Percentiles rank a stretch among this genome's conserved stretches.
phyloP scores from a whole-genome alignment of 2,797 vertebrate species.

The Argya squamiceps region DNA sequence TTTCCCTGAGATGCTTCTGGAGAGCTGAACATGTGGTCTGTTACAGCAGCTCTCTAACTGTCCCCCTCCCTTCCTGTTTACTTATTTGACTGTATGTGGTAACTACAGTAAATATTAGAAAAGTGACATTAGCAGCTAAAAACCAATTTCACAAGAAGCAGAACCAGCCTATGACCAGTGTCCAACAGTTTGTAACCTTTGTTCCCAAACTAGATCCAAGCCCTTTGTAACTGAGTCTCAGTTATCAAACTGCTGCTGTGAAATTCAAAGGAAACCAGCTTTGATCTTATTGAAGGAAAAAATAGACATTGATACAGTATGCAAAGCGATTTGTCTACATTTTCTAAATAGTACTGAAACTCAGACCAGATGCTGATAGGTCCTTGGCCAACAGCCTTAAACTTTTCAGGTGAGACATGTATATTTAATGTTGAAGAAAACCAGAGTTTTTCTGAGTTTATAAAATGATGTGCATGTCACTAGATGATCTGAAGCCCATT shows the following conservation, averaged over 20 bases:
- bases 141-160: neutral
- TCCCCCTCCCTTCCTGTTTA: slow-evolving; percentile 55
- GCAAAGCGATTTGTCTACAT: neutral
- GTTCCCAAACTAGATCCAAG: neutral
- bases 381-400: neutral
- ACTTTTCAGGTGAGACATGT: neutral
- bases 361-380: neutral
- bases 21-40: neutral
- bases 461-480: neutral
- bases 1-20: neutral
- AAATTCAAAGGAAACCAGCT: neutral
- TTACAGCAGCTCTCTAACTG: neutral
- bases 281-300: neutral
- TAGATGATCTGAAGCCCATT: neutral
- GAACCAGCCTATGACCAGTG: neutral
- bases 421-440: neutral
- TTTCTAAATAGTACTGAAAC: neutral
- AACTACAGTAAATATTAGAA: neutral
- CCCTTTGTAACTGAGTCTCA: neutral
- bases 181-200: neutral
- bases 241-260: neutral
- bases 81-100: neutral
- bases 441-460: neutral
- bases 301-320: neutral
- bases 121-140: neutral